Percentiles rank a stretch among this genome's conserved stretches.
phyloP scores from a whole-genome alignment of 2,888 invertebrate species.

The Drosophila flavopinicola region DNA sequence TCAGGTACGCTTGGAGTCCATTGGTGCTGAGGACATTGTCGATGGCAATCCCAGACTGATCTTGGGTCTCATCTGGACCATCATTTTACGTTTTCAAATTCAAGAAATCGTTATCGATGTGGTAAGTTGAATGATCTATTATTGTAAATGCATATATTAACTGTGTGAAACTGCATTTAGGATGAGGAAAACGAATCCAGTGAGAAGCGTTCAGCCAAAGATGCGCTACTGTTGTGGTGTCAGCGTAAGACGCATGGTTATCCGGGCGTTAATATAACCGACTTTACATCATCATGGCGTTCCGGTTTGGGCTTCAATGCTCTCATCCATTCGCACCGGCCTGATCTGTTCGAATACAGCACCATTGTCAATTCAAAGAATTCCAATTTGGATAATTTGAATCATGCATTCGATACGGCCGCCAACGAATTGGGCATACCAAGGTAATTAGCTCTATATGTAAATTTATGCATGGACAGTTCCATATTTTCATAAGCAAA shows the following conservation, averaged over 20 bases:
- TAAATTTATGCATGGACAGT: conserved; percentile 4
- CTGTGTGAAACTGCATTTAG: conserved; percentile 83
- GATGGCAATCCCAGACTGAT: conserved; percentile 99
- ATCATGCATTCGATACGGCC: conserved; percentile 98
- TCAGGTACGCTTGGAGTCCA: conserved; percentile 97
- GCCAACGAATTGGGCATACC: conserved; percentile 97
- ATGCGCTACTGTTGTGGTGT: conserved; percentile 98
- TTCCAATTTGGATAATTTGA: conserved; percentile 95
- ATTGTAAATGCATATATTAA: background rate
- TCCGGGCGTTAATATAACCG: conserved; percentile 93
- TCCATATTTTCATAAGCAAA: background rate
- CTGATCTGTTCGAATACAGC: conserved; percentile 96
- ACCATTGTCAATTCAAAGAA: conserved; percentile 90
- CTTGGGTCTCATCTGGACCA: conserved; percentile 99
- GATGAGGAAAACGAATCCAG: conserved; percentile 98
- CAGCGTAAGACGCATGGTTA: conserved; percentile 99
- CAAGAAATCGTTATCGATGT: conserved; percentile 99
- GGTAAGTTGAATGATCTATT: conserved; percentile 86
- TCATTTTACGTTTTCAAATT: conserved; percentile 99
- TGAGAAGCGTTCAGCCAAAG: conserved; percentile 99
- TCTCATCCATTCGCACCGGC: conserved; percentile 98
- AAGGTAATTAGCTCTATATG: conserved; percentile 65
- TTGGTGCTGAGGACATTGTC: conserved; percentile 99
- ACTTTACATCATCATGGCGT: conserved; percentile 97
- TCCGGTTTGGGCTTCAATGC: conserved; percentile 99